Conservation (phyloP, 1,140 invertebrate genomes). For the Elymnias hypermnestra region DNA sequence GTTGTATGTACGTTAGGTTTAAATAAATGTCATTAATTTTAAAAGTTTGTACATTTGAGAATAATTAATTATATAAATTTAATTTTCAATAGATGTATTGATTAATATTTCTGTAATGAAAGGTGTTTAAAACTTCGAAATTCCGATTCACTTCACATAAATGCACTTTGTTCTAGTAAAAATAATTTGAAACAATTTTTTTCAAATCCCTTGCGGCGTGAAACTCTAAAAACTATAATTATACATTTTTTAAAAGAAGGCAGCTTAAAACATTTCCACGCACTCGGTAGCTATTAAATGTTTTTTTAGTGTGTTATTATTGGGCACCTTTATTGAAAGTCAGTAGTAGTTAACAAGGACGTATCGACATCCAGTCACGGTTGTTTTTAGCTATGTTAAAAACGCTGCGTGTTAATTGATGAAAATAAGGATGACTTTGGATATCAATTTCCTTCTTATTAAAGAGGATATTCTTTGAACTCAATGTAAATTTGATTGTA, state of each 20-base stretch:
- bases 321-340: slow-evolving; percentile 30
- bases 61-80: no score
- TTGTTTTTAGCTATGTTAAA: slow-evolving; percentile 41
- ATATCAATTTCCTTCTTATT: no score
- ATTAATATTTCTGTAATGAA: no score
- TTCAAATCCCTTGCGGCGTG: slow-evolving; percentile 1
- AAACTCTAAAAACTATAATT: slow-evolving; percentile 5
- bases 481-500: no score
- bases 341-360: slow-evolving; percentile 52
- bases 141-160: background rate
- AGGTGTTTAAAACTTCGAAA: no score
- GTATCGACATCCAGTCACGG: slow-evolving; percentile 54
- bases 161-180: background rate
- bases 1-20: no score
- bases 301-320: slow-evolving; percentile 26
- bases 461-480: no score
- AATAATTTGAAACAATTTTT: background rate
- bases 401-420: slow-evolving; percentile 64
- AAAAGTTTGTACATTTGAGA: no score
- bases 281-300: slow-evolving; percentile 23
- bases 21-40: no score
- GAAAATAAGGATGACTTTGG: slow-evolving; percentile 26
- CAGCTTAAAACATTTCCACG: slow-evolving; percentile 6
- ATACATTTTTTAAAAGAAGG: slow-evolving; percentile 1
- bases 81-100: no score